A percentile compares a stretch with the other conserved stretches of the same genome.
These are phyloP conservation scores for Prunella fulvescens DNA, from an alignment of 2,113 vertebrate genomes.

Conservation along the genomic window DNA sequence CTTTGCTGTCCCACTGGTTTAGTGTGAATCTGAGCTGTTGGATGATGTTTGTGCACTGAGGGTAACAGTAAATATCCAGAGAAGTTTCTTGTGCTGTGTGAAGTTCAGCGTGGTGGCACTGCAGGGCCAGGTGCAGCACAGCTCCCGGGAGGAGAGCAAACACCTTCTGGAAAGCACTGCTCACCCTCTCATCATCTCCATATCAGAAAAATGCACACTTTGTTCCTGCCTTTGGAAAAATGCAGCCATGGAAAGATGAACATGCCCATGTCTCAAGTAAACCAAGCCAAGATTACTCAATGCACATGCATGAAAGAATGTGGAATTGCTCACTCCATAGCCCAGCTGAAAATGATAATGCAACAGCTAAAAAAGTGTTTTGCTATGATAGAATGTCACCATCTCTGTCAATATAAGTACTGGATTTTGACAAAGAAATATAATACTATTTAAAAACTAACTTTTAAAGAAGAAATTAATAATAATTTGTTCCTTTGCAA, in stretches of 20 bases:
- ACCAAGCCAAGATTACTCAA: neutral
- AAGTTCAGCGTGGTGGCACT: fast-evolving
- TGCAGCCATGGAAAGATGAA: neutral
- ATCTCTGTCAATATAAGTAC: neutral
- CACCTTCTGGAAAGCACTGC: neutral
- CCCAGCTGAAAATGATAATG: neutral
- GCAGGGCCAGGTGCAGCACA: neutral
- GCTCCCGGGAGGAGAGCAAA: neutral
- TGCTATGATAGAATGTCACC: neutral
- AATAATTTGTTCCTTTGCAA: neutral
- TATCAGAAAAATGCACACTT: neutral
- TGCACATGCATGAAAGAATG: neutral
- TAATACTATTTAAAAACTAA: neutral
- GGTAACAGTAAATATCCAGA: neutral
- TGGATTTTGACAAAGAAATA: neutral
- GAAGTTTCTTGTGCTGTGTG: neutral
- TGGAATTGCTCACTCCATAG: neutral
- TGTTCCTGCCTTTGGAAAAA: neutral
- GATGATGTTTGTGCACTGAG: fast-evolving
- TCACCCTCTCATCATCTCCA: neutral
- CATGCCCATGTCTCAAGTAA: neutral
- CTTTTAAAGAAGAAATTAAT: neutral
- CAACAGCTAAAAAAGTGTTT: neutral
- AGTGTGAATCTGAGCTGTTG: neutral
- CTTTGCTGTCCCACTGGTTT: neutral